Evolutionary conservation across 2,888 invertebrate species (phyloP), one percentile per base, ranked within the genome.

Genomic region (Micropterix aruncella): DNA sequence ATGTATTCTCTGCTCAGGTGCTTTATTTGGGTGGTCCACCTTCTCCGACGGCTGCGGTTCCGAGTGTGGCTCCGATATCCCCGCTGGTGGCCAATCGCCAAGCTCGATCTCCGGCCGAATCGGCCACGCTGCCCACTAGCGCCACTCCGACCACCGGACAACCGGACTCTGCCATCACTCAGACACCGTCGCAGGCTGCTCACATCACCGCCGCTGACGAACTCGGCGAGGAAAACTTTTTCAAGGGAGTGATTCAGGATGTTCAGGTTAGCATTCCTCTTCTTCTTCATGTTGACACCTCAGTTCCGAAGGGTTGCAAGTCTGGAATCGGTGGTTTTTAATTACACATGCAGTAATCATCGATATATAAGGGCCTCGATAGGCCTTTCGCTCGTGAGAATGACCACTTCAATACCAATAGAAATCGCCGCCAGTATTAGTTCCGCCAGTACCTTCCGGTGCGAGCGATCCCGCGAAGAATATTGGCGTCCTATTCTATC

Each of bases 201-300:
- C 62, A 3, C 58, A 62, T 4, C 57, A 60, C 7, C 54, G 57
- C 3, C 56, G 56, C 41, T 52, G 48, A 58, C 37, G 61, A 64
- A 42, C 56, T 55, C 1, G 65, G 69, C 46, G 73, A 70, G 46
- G 61, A 63, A 44, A 69, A 71, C 4, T 76, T 75, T 61, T 91
- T 89, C 62, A 91, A 90, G 61, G 94, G 94, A n/a, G 81, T 93
- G 42, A 87, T 94, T 51, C 93, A 94, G 61, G 94, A 95, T 59
- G 87, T 93, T 2, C 85, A 91, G 67, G 82, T 92, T 52, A 75
- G 74, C 51, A 19, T n/a, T n/a, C n/a, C n/a, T n/a, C n/a, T n/a
- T n/a, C n/a, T n/a, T n/a, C n/a, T n/a, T n/a, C n/a, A n/a, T n/a
- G n/a, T n/a, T n/a, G n/a, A n/a, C n/a, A n/a, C n/a, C n/a, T n/a